Evolutionary conservation across 2,113 vertebrate species (phyloP), one percentile per base, ranked within the genome.

Genomic region (Calidris pugnax): DNA sequence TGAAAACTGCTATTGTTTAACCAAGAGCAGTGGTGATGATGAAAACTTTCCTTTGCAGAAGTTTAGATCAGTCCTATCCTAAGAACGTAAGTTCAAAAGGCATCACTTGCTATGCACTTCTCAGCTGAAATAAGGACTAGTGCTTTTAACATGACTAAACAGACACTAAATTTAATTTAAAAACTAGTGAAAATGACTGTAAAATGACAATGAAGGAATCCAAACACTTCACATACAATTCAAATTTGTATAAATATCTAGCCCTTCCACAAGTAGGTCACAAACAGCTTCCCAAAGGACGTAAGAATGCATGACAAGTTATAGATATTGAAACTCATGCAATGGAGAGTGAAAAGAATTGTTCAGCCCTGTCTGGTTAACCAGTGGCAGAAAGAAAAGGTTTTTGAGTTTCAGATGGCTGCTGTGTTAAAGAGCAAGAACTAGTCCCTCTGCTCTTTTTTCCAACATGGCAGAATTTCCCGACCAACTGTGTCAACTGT

Each of bases 321-420:
- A 24, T 2, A 77, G 8, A 11, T 35, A 63, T 6, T 50, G 32
- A 60, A 85, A 94, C 5, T 27, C 10, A 68, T 32, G 10, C 7
- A 56, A 22, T 41, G 19, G 12, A 51, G 82, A 89, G 5, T 30
- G 32, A 60, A 74, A 78, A 57, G 18, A 41, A 21, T 50, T 71
- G 8, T 4, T 75, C n/a, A 41, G 24, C 4, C 17, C 4, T 3
- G 0, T 20, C 39, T 37, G 33, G 5, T 23, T 37, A 62, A 6
- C 10, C 37, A 55, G 17, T 41, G 10, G 22, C 19, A 91, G 56
- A 93, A 79, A 51, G 23, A 27, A 90, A 88, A 64, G 1, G 33
- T 32, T 53, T 53, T 57, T 59, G n/a, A 55, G 16, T 45, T 60
- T 55, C 64, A 41, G 24, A 50, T 14, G 74, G 5, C 26, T 66